Evolutionary conservation across 92 coral and sea anemone species (phyloP), one percentile per base, ranked within the genome.

Genomic region (Zoanthus sansibaricus): DNA sequence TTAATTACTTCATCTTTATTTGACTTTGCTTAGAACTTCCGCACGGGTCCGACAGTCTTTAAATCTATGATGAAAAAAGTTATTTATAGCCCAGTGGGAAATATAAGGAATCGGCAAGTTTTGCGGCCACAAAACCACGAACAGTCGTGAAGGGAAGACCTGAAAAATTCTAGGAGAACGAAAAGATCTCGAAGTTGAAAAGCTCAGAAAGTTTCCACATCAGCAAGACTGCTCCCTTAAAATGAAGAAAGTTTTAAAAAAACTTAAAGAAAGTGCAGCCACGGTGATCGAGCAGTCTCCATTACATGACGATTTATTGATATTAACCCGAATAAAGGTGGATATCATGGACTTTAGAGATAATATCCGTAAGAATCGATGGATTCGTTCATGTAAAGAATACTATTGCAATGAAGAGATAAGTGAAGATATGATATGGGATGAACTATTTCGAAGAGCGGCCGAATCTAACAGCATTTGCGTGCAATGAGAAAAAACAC

Each of bases 401-500:
- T 4, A 37, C 0, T 45, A 30, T 21, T 66, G 21, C 44, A 67
- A 31, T 16, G 46, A 7, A 3, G 75, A 80, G 1, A 12, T 32
- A 1, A 80, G 14, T 16, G 85, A 47, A 9, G 85, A 80, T 5
- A 44, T 46, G 9, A 46, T 80, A 56, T 80, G 85, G 85, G 85
- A 80, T 12, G 85, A 80, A 13, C 75, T 80, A 11, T 80, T 80
- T 13, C 75, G 85, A 64, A 14, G 85, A 47, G 85, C 85, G 46
- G 85, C 75, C 18, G 75, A 80, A 66, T 3, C 45, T 32, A 47
- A 54, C 3, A 32, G 31, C n/a, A 37, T 56, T 56, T 77, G 84
- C 18, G 72, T 56, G 59, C 66, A 76, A 3, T 13, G 64, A 76
- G 66, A 21, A 49, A 20, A 11, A 17, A 18, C 15, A 7, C 25